Conservation (phyloP, 1,140 invertebrate species). For the Eumeta japonica region DNA sequence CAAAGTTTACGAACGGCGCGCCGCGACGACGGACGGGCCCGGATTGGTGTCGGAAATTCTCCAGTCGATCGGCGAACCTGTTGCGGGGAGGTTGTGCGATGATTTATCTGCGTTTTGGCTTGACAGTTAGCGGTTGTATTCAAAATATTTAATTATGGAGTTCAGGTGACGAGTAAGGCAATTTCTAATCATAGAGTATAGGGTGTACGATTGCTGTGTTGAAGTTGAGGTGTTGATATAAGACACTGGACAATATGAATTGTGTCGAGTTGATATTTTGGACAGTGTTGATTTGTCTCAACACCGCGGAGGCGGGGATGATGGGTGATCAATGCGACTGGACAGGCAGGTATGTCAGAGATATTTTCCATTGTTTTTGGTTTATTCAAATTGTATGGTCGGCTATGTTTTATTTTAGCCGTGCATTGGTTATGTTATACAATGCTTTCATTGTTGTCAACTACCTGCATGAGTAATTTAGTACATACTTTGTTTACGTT, state of each 20-base stretch:
- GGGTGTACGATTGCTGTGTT: constrained; percentile 20
- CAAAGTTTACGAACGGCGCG: too few relatives aligned
- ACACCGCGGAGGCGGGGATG: constrained; percentile 47
- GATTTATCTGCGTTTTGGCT: too few relatives aligned
- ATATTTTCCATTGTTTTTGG: constrained; percentile 11
- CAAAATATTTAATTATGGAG: too few relatives aligned
- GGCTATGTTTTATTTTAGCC: not conserved
- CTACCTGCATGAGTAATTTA: too few relatives aligned
- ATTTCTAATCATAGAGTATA: too few relatives aligned
- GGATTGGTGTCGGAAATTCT: too few relatives aligned
- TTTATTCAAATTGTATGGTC: constrained; percentile 10
- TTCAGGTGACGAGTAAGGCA: too few relatives aligned
- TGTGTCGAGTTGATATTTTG: constrained; percentile 31
- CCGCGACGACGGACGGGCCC: too few relatives aligned
- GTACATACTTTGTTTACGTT: too few relatives aligned
- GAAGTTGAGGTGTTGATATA: constrained; percentile 7
- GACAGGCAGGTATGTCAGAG: constrained; percentile 56
- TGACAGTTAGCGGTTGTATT: too few relatives aligned
- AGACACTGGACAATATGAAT: constrained; percentile 17
- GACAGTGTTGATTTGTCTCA: constrained; percentile 42
- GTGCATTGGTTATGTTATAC: not conserved
- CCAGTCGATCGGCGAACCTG: too few relatives aligned
- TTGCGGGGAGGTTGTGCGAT: too few relatives aligned
- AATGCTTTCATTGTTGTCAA: not conserved
- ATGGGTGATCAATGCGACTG: constrained; percentile 62